Conservation (phyloP, 2,113 vertebrate species). For the Thunnus maccoyii region DNA sequence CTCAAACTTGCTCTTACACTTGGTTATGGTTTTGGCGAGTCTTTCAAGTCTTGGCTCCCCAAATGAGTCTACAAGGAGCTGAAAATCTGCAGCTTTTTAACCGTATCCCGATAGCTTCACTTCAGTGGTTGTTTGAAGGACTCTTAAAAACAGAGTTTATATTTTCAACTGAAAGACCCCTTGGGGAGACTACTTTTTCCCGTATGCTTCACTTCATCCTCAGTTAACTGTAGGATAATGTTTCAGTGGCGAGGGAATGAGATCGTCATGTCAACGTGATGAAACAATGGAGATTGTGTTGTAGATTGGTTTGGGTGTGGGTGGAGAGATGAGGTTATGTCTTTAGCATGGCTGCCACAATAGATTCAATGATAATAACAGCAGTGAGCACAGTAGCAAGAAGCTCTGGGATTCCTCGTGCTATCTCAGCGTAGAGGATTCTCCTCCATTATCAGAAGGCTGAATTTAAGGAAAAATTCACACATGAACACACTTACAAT, state of each 20-base stretch:
- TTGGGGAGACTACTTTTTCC: slow-evolving; percentile 27
- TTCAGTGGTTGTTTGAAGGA: background rate
- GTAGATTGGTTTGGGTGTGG: slow-evolving; percentile 48
- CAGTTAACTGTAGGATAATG: slow-evolving; percentile 43
- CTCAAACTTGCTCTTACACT: slow-evolving; percentile 52
- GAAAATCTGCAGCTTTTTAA: slow-evolving; percentile 41
- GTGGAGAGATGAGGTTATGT: slow-evolving; percentile 68
- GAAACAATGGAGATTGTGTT: slow-evolving; percentile 67
- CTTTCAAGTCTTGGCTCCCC: slow-evolving; percentile 56
- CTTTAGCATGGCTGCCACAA: slow-evolving; percentile 49
- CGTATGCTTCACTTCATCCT: slow-evolving; percentile 48
- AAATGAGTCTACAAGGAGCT: slow-evolving; percentile 48
- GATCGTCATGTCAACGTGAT: slow-evolving; percentile 16
- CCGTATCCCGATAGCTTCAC: slow-evolving; percentile 15
- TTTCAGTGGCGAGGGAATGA: slow-evolving; percentile 32
- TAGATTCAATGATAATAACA: slow-evolving; percentile 55
- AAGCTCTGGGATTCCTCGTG: slow-evolving; percentile 11
- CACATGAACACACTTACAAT: background rate
- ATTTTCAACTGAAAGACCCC: slow-evolving; percentile 39
- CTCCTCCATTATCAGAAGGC: slow-evolving; percentile 12
- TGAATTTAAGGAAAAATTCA: background rate
- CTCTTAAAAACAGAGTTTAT: slow-evolving; percentile 53
- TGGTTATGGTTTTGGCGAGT: slow-evolving; percentile 41
- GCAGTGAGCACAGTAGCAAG: slow-evolving; percentile 34
- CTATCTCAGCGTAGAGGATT: slow-evolving; percentile 22